Evolutionary conservation across 2,888 invertebrate genomes (phyloP).

Genomic region (Diplazon laetatorius): DNA sequence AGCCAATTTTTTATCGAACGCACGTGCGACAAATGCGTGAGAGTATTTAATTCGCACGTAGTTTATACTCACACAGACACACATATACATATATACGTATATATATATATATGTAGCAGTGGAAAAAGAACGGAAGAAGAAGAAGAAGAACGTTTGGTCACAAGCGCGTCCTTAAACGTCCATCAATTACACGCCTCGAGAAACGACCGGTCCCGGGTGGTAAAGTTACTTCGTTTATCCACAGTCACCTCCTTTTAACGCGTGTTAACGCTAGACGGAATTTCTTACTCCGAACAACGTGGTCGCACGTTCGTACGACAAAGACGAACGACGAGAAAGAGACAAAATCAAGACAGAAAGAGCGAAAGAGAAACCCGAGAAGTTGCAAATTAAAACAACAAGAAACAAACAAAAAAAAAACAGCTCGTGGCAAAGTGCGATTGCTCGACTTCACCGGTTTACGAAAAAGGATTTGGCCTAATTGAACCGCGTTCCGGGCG

Average conservation of each 20-base stretch:
- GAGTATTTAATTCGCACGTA: constrained; percentile 52
- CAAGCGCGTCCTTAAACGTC: constrained; percentile 65
- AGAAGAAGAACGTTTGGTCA: constrained; percentile 27
- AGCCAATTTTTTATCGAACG: no score
- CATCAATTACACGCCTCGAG: constrained; percentile 66
- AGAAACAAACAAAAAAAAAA: constrained; percentile 44
- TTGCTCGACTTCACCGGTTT: constrained; percentile 22
- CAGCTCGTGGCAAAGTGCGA: constrained; percentile 27
- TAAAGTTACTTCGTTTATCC: not conserved
- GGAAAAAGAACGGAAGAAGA: constrained; percentile 27
- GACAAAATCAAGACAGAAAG: not conserved
- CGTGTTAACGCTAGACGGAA: not conserved
- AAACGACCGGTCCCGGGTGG: constrained; percentile 57
- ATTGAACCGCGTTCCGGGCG: constrained; percentile 67
- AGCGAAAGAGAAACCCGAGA: not conserved
- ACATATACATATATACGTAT: not conserved
- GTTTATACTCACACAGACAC: not conserved
- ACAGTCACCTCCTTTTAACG: constrained; percentile 12
- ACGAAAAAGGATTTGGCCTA: constrained; percentile 55
- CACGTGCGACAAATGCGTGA: constrained; percentile 32
- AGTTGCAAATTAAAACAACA: no score
- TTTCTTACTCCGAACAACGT: no score
- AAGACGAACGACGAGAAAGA: no score
- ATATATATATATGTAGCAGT: no score
- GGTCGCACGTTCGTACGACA: no score